Evolutionary conservation across 2,113 vertebrate species (phyloP), one percentile per base, ranked within the genome.

Genomic region (Cyphomyrus discorhynchus): DNA sequence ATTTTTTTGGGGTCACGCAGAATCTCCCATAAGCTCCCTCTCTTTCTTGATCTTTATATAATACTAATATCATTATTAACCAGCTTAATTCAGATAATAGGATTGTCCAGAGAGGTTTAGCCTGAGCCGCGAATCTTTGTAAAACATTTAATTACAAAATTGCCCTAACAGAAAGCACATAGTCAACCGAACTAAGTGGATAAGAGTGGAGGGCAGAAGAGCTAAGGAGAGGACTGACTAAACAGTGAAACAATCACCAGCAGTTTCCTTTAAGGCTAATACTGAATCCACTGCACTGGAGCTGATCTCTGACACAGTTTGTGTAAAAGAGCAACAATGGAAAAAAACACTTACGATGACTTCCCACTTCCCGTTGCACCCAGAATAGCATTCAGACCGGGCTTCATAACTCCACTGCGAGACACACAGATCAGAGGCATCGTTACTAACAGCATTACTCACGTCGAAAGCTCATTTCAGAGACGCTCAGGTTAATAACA

Each of bases 301-400:
- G 3, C 2, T 19, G 35, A 80, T 31, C 35, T 10, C 31, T 77
- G 70, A 39, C 70, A 77, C 70, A 77, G 70, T 80, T 80, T 80
- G 10, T 17, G 70, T 39, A 19, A 80, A 56, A 39, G 35, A 80
- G 35, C 35, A 6, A 39, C 35, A 80, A 39, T 39, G 45, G 50
- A 50, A 92, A 39, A 87, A 87, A 53, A 87, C 90, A 98, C 98
- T 98, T 94, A 99, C 98, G 98, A 99, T 92, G 98, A 99, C 94
- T 99, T 99, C 70, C 98, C 98, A 91, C 98, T 95, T 88, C 98
- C 98, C n/a, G 97, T 99, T 4, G 98, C 97, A 91, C 98, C 98
- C 90, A 99, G 95, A 93, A 99, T 98, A 86, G 98, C 98, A 46
- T 99, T 99, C 91, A 99, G 96, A 31, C 98, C 98, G 27, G 98